phyloP scores from a whole-genome alignment of 2,797 vertebrate genomes.

The Enteromius mattozi region DNA sequence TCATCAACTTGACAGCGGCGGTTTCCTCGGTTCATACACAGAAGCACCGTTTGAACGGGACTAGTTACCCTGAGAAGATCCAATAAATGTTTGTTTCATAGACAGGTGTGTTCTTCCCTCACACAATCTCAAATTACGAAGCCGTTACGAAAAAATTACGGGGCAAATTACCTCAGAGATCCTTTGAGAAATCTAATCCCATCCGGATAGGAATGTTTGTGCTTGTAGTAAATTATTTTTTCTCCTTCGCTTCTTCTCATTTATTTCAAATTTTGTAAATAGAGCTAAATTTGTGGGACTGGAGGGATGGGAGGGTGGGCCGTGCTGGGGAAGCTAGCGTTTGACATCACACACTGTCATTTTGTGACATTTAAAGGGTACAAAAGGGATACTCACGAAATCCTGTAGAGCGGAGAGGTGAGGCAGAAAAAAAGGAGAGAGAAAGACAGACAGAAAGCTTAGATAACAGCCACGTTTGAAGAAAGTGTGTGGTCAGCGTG shows the following conservation, averaged over 20 bases:
- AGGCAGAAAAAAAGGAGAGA: conserved; percentile 36
- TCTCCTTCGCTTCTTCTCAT: not conserved
- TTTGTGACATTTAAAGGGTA: conserved; percentile 39
- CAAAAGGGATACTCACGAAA: conserved; percentile 91
- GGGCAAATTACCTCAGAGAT: not conserved
- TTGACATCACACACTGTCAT: conserved; percentile 30
- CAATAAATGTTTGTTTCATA: not conserved
- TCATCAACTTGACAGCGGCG: not conserved
- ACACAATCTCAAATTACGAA: not conserved
- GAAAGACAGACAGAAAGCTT: conserved; percentile 47
- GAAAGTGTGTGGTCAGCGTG: conserved; percentile 28
- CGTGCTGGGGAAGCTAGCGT: conserved; percentile 40
- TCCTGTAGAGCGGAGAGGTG: conserved; percentile 77
- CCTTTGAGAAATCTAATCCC: not conserved
- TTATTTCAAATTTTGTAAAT: not conserved
- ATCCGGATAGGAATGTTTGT: not conserved
- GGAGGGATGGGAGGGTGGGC: conserved; percentile 38
- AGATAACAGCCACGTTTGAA: conserved; percentile 29
- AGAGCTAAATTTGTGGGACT: conserved; percentile 11
- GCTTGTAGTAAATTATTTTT: not conserved
- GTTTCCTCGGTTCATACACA: conserved; percentile 59
- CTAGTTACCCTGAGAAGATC: conserved; percentile 3
- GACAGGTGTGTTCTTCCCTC: not conserved
- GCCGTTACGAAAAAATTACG: not conserved
- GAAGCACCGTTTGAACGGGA: conserved; percentile 10